Percentiles rank a stretch among this genome's conserved stretches.
Evolutionary conservation across 1,140 invertebrate genomes (phyloP).

Genomic region (Physella acuta): DNA sequence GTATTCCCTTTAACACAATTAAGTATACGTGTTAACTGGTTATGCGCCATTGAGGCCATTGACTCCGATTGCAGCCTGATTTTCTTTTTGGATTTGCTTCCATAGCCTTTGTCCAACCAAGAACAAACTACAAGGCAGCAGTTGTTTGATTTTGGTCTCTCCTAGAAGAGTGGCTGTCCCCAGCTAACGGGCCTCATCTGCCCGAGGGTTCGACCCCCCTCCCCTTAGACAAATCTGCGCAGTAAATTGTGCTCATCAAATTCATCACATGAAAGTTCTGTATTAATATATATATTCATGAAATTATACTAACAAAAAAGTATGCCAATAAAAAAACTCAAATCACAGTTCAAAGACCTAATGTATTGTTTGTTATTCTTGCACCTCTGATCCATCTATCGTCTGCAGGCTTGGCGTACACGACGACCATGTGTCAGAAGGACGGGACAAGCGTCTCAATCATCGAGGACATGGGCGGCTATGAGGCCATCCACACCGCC

Average conservation of each 20-base stretch:
- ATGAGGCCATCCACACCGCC: constrained; percentile 29
- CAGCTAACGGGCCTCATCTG: too few species aligned
- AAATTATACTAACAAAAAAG: background rate
- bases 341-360: background rate
- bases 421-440: constrained; percentile 25
- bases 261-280: background rate
- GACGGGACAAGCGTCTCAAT: constrained; percentile 29
- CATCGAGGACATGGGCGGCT: constrained; percentile 34
- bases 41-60: too few species aligned
- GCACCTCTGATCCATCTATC: background rate
- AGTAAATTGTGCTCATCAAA: background rate
- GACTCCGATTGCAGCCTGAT: too few species aligned
- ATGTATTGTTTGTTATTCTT: background rate
- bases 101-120: too few species aligned
- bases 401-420: constrained; percentile 29
- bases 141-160: too few species aligned
- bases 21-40: too few species aligned
- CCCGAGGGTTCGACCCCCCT: background rate
- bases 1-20: too few species aligned
- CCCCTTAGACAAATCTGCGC: background rate
- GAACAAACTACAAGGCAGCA: too few species aligned
- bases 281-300: background rate
- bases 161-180: too few species aligned
- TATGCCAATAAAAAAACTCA: background rate
- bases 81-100: too few species aligned